Evolutionary conservation across 2,888 invertebrate genomes (phyloP), one percentile per base, ranked within the genome.

Genomic region (Brenthis hecate): DNA sequence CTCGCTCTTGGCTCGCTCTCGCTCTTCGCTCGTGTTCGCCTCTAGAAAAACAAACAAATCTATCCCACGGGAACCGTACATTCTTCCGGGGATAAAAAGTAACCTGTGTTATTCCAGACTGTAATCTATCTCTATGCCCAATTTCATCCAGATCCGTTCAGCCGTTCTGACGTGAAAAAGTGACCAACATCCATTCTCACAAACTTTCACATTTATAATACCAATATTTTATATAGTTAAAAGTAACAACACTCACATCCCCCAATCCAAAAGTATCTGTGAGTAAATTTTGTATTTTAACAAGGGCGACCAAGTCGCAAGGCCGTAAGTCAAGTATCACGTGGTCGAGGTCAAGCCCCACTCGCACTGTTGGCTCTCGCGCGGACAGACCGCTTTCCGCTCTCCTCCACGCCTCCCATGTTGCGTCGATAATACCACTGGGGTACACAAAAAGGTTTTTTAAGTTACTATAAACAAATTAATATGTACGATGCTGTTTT

Each of bases 391-490:
- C 84, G 0, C 81, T 81, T 57, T 89, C 89, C 0, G 77, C 76
- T 13, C 84, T 85, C 0, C 85, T 81, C 89, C 91, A 91, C 6
- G 84, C 77, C 61, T 91, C 89, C 91, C 91, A 92, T 0, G 69
- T 74, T 3, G 85, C 87, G 53, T 86, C 83, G 14, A 83, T 6
- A 32, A 84, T 78, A 43, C 43, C 47, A 28, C 63, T 64, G 8
- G 6, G 1, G 13, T 55, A 8, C 8, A n/a, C 14, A 53, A 19
- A 53, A 11, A 61, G 6, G 11, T 51, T 36, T 8, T 11, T 3
- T 2, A 53, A 32, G 11, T 32, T 36, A 32, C 11, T 43, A 8
- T 43, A 11, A 8, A 0, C 36, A 43, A 43, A 43, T 43, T 11
- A 11, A 43, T 43, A 43, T 13, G 19, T 4, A 6, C 55, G 3